These are phyloP conservation scores for Ceuthmochares aereus DNA, from an alignment of 2,113 vertebrate species.

Conservation along the genomic window DNA sequence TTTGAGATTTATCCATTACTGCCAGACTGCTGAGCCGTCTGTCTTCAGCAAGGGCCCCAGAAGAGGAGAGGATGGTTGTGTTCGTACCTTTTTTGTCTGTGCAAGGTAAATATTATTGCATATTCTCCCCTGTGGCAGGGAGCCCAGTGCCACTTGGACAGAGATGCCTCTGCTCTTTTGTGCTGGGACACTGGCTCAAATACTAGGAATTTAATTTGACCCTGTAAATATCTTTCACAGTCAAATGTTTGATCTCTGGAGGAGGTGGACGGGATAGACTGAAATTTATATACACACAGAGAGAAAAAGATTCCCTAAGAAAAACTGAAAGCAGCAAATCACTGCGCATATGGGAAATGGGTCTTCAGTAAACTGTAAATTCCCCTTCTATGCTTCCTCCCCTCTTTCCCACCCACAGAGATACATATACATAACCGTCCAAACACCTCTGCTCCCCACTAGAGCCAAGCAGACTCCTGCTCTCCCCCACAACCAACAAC, in stretches of 20 bases:
- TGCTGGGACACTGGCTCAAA: not conserved
- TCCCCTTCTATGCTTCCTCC: not conserved
- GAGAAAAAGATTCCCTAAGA: not conserved
- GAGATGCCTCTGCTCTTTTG: not conserved
- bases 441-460: not conserved
- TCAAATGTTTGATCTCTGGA: not conserved
- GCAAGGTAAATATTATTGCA: not conserved
- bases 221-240: not conserved
- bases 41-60: constrained; percentile 38
- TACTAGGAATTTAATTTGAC: not conserved
- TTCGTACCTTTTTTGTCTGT: not conserved
- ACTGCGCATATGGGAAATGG: not conserved
- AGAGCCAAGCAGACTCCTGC: not conserved
- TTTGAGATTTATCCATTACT: constrained; percentile 45
- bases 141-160: not conserved
- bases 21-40: constrained; percentile 24
- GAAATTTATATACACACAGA: not conserved
- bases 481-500: not conserved
- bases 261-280: not conserved
- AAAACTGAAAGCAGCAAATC: not conserved
- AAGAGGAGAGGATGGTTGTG: not conserved
- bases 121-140: not conserved
- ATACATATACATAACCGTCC: accelerated
- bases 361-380: not conserved
- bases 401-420: not conserved